Base-by-base conservation (phyloP, 2,113 vertebrate genomes). In the Furnarius figulus region DNA sequence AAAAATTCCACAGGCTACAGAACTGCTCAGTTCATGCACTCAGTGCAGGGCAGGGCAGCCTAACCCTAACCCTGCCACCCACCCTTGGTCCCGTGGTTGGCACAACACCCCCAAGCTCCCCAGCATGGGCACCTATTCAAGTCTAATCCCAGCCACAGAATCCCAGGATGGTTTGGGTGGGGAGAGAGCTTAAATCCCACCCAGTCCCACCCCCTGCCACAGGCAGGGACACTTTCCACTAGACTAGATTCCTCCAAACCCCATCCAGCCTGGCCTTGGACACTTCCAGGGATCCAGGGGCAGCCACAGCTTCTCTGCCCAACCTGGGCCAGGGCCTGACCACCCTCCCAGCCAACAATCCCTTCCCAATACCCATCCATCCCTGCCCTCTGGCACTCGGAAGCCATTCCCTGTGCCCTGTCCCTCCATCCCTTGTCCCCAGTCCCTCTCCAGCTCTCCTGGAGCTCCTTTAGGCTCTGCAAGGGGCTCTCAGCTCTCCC, bases 51-150 rank as follows among this genome's bases (percentile, higher is more conserved):
- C 18, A 39, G 39, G 24, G 67, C n/a, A 28, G 46, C 14, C 50
- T 27, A 28, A 52, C 50, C 25, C 50, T 27, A 27, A 22, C 47
- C 20, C 13, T 12, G 27, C 55, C 20, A 5, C 35, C 27, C 33
- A 30, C 33, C 37, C 31, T 5, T 8, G 53, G 5, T 14, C 56
- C 21, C 3, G 4, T 1, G 11, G 42, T 0, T 58, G 52, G 59
- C 55, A 58, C 73, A 63, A 33, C 11, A 12, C 8, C 20, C 8
- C 10, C 1, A 11, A 47, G 42, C 12, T 30, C n/a, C 27, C 76
- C 33, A 40, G 77, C 22, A 33, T 2, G 2, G 3, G 14, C 10
- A 0, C 7, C 50, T 12, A 15, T 28, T 4, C 0, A 0, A 55
- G 25, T 2, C 71, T 6, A n/a, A 14, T 6, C 44, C 40, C 74